Conservation (phyloP, 2,888 invertebrate species). For the Meghimatium bilineatum region DNA sequence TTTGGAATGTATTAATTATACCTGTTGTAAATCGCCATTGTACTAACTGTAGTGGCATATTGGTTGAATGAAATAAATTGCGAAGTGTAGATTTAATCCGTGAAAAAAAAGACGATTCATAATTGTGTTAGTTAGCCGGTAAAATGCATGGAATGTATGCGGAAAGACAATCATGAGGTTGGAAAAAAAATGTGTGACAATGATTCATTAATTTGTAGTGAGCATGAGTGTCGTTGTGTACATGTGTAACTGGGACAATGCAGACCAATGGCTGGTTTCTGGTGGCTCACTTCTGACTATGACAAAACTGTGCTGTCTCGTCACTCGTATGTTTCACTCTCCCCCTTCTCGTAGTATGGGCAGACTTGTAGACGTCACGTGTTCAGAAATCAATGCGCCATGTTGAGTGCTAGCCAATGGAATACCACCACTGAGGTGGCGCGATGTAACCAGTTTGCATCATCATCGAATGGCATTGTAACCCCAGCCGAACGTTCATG, state of each 20-base stretch:
- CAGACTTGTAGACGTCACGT: neutral
- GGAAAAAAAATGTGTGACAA: neutral
- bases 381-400: conserved; percentile 7
- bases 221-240: neutral
- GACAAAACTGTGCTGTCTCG: neutral
- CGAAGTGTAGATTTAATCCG: too few species aligned
- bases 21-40: neutral
- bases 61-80: neutral
- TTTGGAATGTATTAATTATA: neutral
- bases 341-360: neutral
- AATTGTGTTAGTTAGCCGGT: neutral
- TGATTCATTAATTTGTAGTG: neutral
- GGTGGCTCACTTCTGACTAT: neutral
- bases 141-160: neutral
- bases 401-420: conserved; percentile 11
- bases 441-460: neutral
- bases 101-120: neutral
- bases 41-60: neutral
- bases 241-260: neutral
- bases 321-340: neutral
- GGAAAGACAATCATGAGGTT: too few species aligned
- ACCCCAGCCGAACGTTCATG: neutral
- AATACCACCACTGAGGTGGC: conserved; percentile 13
- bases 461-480: neutral
- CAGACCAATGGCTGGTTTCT: neutral